Base-by-base conservation (phyloP, 2,888 invertebrate genomes). In the Noctuana brunneofusca region DNA sequence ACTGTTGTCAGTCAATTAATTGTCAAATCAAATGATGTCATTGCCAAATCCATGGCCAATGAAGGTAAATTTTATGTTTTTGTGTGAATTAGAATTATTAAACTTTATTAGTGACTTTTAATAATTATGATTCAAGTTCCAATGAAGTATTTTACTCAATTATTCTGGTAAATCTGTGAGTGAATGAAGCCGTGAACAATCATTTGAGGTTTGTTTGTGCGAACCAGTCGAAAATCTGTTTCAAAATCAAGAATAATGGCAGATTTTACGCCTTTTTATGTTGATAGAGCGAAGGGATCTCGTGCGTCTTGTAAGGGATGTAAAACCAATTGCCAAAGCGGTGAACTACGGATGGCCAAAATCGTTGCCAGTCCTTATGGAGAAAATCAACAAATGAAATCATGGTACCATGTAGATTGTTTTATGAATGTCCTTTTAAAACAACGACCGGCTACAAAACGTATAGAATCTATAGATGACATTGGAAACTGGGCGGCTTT, bases 241-340 rank as follows among this genome's bases (percentile, higher is more conserved):
- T 38, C 6, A 2, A 16, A 38, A 38, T 38, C 14, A 38, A 38
- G 38, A 43, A 70, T 18, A 16, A 82, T 82, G 83, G 55, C 80
- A 20, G 80, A 81, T 38, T 71, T 69, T 57, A 74, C 77, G 18
- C 93, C 93, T 5, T 96, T 95, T 83, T 93, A 92, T 60, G 93
- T 95, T 9, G 97, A 97, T 70, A 93, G 95, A 66, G 97, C 97
- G 0, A 97, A 97, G 86, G 93, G 94, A 11, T 96, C 96, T 0
- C 92, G 96, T 55, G 96, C 97, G 0, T 93, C 94, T 12, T 98
- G 98, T 78, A 97, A 97, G 82, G 96, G 95, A 74, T 98, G 97
- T 82, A 97, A 97, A 87, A 89, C 93, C 64, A 95, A 95, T 75
- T 95, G 97, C 74, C 93, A 93, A 0, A 93, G 94, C 75, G 96